A percentile compares a stretch with the other conserved stretches of the same genome.
Evolutionary conservation across 2,888 invertebrate species (phyloP).

Genomic region (Himalopsyche kuldschensis): DNA sequence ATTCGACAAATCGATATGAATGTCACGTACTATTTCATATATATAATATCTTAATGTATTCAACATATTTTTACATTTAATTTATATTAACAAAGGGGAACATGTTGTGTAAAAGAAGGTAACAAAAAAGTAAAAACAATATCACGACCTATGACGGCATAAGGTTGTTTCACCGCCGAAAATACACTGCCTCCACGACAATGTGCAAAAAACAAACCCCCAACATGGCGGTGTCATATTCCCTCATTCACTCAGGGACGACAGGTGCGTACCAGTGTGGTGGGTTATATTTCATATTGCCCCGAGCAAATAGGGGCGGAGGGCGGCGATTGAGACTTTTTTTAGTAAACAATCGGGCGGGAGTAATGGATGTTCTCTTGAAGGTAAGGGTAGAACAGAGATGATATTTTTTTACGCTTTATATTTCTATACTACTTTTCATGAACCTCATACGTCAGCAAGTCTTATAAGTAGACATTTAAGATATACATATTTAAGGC

Average conservation of each 20-base stretch:
- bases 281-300: neutral
- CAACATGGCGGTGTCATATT: neutral
- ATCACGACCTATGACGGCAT: neutral
- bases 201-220: neutral
- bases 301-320: neutral
- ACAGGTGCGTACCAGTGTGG: neutral
- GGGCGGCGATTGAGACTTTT: neutral
- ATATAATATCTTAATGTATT: too few relatives aligned
- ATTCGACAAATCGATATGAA: too few relatives aligned
- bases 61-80: too few relatives aligned
- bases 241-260: neutral
- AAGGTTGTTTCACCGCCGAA: neutral
- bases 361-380: neutral
- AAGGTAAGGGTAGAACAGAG: neutral
- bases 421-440: neutral
- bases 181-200: neutral
- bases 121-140: neutral
- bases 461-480: neutral
- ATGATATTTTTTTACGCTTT: neutral
- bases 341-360: neutral
- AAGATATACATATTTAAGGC: neutral
- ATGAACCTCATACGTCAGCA: neutral
- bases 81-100: too few relatives aligned
- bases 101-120: too few relatives aligned
- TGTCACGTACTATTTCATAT: too few relatives aligned